Evolutionary conservation across 2,113 vertebrate species (phyloP).

Genomic region (Elaphurus davidianus): DNA sequence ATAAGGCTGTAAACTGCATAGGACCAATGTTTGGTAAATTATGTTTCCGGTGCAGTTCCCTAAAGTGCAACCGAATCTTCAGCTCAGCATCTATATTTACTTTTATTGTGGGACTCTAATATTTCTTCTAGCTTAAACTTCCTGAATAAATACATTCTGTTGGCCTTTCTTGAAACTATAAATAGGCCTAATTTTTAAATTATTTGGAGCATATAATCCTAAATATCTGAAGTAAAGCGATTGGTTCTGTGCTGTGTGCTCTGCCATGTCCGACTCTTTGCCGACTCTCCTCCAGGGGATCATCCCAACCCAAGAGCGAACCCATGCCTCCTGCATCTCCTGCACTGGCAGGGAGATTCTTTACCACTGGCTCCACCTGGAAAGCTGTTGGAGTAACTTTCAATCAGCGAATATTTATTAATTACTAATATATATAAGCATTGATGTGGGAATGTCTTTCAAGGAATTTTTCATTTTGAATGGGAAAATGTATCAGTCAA

Average conservation of each 20-base stretch:
- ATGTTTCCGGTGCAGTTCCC: not conserved
- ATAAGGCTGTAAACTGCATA: conserved; percentile 42
- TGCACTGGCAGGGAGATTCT: not conserved
- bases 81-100: not conserved
- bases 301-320: not conserved
- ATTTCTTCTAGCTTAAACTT: not conserved
- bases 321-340: not conserved
- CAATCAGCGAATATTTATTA: not conserved
- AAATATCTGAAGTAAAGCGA: not conserved
- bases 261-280: not conserved
- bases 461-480: not conserved
- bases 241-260: not conserved
- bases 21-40: conserved; percentile 31
- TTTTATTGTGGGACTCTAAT: conserved; percentile 31
- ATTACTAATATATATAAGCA: not conserved
- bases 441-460: not conserved
- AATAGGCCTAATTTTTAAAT: not conserved
- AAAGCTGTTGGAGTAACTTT: not conserved
- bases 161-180: not conserved
- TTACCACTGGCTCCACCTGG: not conserved
- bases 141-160: not conserved
- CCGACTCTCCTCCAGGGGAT: not conserved
- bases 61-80: not conserved
- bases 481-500: not conserved
- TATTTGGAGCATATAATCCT: not conserved